A percentile compares a stretch with the other conserved stretches of the same genome.
Evolutionary conservation across 2,797 vertebrate species (phyloP).

Genomic region (Lagocephalus sceleratus): DNA sequence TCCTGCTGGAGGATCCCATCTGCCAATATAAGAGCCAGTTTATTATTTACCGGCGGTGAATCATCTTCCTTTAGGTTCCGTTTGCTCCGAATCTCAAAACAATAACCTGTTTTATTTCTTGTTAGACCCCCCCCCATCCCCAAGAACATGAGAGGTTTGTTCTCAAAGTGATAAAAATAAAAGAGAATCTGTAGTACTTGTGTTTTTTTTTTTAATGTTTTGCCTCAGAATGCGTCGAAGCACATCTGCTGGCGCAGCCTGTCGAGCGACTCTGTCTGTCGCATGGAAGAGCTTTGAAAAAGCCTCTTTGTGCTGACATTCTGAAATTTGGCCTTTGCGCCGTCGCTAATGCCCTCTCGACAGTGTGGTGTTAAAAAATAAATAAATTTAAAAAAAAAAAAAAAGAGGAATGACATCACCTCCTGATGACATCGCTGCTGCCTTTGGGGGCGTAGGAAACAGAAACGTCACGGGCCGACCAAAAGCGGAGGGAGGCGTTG

Average conservation of each 20-base stretch:
- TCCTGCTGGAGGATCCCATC: conserved; percentile 43
- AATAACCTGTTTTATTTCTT: conserved; percentile 10
- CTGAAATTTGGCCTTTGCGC: conserved; percentile 19
- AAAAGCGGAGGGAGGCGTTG: conserved; percentile 28
- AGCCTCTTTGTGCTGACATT: conserved; percentile 2
- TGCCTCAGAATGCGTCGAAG: neutral
- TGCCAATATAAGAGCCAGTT: conserved; percentile 30
- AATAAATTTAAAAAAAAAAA: too few species aligned
- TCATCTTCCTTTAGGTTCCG: conserved; percentile 47
- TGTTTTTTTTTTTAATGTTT: neutral
- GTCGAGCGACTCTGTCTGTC: too few species aligned
- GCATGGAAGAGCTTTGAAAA: too few species aligned
- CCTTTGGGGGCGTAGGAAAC: conserved; percentile 21
- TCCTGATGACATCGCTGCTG: conserved; percentile 28
- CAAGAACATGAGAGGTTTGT: conserved; percentile 27
- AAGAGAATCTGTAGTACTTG: too few species aligned
- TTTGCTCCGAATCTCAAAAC: conserved; percentile 28
- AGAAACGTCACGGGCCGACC: conserved; percentile 12
- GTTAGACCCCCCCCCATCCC: conserved; percentile 10
- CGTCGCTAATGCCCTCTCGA: conserved; percentile 10
- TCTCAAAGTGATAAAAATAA: conserved; percentile 35
- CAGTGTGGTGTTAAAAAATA: conserved; percentile 6
- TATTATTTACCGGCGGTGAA: conserved; percentile 59
- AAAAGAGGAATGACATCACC: conserved; percentile 41
- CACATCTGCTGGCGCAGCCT: too few species aligned